Percentiles rank a stretch among this genome's conserved stretches.
Evolutionary conservation across 2,797 vertebrate species (phyloP).

Genomic region (Manis javanica): DNA sequence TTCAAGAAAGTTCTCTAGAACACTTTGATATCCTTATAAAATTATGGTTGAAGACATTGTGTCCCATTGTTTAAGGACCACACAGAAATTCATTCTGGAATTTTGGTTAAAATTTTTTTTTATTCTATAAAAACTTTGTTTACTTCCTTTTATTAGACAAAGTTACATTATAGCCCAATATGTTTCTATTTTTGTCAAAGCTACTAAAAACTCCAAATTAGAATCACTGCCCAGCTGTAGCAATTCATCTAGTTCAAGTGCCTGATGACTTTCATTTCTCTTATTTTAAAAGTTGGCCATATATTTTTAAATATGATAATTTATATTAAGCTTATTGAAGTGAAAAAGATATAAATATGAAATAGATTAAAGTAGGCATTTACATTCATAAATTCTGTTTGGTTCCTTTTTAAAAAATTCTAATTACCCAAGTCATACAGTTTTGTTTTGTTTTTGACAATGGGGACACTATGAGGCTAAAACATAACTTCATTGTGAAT

Average conservation of each 20-base stretch:
- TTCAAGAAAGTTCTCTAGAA: not conserved
- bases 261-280: conserved; percentile 17
- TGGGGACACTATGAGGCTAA: not conserved
- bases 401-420: conserved; percentile 13
- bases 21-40: conserved; percentile 33
- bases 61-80: conserved; percentile 3
- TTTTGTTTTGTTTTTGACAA: conserved; percentile 36
- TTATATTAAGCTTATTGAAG: conserved; percentile 25
- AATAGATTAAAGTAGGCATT: conserved; percentile 15
- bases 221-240: not conserved
- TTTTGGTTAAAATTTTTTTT: not conserved
- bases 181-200: conserved; percentile 58
- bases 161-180: not conserved
- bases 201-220: not conserved
- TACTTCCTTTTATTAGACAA: conserved; percentile 31
- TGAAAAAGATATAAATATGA: not conserved
- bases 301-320: conserved; percentile 41
- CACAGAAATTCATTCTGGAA: not conserved
- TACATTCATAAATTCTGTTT: conserved; percentile 43
- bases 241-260: conserved; percentile 42
- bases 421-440: conserved; percentile 35
- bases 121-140: not conserved
- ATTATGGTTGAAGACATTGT: conserved; percentile 9
- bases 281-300: conserved; percentile 24
- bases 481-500: conserved; percentile 36